Base-by-base conservation (phyloP, 2,113 vertebrate genomes). In the Australoheros scitulus region DNA sequence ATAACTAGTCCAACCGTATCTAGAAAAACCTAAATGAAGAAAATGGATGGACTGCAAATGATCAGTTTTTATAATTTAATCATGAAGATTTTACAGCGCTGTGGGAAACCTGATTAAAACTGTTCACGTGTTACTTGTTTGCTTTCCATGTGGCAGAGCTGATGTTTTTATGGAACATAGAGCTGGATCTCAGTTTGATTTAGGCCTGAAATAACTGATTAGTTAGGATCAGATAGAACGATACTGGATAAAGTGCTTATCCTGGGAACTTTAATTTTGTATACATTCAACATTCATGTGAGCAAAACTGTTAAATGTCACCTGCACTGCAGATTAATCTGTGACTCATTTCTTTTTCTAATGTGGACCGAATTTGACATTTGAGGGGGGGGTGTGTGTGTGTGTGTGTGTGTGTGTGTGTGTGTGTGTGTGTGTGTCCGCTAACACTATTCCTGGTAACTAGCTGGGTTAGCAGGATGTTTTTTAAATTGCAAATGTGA, bases 91-190 rank as follows among this genome's bases (percentile, higher is more conserved):
- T 38, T 41, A 41, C 10, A 11, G 38, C 4, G 1, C 11, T 47
- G 70, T 57, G 61, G 77, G 75, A 84, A 68, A 80, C 34, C 1
- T 34, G 22, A 47, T 63, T 64, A 52, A 68, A 64, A 24, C 61
- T 24, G 47, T 64, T 64, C 14, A 38, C 22, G 64, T 57, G 77
- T 57, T 86, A 29, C 55, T 59, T 34, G 38, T 47, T 43, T 58
- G 81, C 24, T 77, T 58, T n/a, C 24, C 2, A 3, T 13, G 32
- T 68, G 38, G 47, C 17, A 18, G 13, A 14, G 24, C 56, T 58
- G 22, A 24, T 24, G 22, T 77, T 15, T 61, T 32, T 32, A 50
- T 22, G 7, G 22, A n/a, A 29, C 3, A 17, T 10, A 32, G 75
- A 18, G 63, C 52, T 80, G 61, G 61, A 32, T 57, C n/a, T 57